Percentiles rank a stretch among this genome's conserved stretches.
These are phyloP conservation scores for Pseudochirops cupreus DNA, from an alignment of 2,797 vertebrate species.

Conservation along the genomic window DNA sequence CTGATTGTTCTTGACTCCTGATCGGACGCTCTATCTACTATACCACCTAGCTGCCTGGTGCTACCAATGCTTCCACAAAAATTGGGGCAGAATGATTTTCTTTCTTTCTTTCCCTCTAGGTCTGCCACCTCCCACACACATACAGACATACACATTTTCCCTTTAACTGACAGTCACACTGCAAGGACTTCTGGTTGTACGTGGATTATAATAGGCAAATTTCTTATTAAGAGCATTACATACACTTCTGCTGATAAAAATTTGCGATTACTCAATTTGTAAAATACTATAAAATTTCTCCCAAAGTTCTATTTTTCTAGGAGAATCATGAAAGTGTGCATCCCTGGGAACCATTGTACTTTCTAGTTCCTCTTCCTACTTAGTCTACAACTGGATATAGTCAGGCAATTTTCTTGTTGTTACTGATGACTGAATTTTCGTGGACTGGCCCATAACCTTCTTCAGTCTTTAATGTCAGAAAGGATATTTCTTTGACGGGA, in stretches of 20 bases:
- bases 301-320: background rate
- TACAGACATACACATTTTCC: background rate
- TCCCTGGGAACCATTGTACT: background rate
- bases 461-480: background rate
- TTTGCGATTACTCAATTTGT: background rate
- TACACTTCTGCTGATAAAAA: background rate
- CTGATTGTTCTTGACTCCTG: background rate
- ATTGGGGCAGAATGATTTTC: background rate
- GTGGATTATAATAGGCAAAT: background rate
- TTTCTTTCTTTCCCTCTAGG: background rate
- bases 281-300: background rate
- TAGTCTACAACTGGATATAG: background rate
- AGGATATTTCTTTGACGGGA: background rate
- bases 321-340: background rate
- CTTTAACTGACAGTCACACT: conserved; percentile 8
- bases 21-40: too few species aligned
- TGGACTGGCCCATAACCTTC: background rate
- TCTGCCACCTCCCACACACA: background rate
- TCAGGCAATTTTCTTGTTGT: background rate
- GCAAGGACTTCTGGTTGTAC: background rate
- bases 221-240: background rate
- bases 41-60: background rate
- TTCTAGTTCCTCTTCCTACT: background rate
- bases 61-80: background rate
- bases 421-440: conserved; percentile 16